Percentiles rank a stretch among this genome's conserved stretches.
These are phyloP conservation scores for Xestia ashworthii DNA, from an alignment of 2,888 invertebrate species.

Conservation along the genomic window DNA sequence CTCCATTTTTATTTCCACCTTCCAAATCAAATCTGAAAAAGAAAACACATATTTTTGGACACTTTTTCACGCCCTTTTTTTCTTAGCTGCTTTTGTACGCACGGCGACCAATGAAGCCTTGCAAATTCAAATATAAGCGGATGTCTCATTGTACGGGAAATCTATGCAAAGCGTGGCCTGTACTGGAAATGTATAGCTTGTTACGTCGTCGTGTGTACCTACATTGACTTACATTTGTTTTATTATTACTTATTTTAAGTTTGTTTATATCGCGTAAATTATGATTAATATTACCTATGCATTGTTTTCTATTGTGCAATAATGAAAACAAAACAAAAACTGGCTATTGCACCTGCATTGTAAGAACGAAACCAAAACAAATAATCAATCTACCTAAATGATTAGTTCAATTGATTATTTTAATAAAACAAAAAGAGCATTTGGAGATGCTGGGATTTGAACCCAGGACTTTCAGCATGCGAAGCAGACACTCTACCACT, in stretches of 20 bases:
- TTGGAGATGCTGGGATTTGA: constrained; percentile 92
- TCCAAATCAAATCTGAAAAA: constrained; percentile 78
- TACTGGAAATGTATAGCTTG: no score
- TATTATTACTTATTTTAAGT: not conserved
- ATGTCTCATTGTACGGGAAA: no score
- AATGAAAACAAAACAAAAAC: not conserved
- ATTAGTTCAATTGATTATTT: no score
- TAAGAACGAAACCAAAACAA: not conserved
- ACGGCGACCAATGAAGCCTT: no score
- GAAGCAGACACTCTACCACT: constrained; percentile 92
- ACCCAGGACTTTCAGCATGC: constrained; percentile 93
- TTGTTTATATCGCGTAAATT: not conserved
- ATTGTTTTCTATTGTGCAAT: no score
- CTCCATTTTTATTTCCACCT: constrained; percentile 76
- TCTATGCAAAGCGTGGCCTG: no score
- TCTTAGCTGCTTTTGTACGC: not conserved
- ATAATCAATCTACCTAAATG: not conserved
- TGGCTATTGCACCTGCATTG: not conserved
- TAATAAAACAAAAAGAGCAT: constrained; percentile 36
- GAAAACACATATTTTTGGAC: not conserved
- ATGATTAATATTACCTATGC: not conserved
- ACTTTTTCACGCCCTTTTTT: not conserved
- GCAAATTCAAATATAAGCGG: no score
- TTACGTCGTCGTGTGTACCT: no score
- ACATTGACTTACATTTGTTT: no score